Evolutionary conservation across 35 echinoderm and acorn worm genomes (phyloP), one percentile per base, ranked within the genome.

Genomic region (Lytechinus variegatus): DNA sequence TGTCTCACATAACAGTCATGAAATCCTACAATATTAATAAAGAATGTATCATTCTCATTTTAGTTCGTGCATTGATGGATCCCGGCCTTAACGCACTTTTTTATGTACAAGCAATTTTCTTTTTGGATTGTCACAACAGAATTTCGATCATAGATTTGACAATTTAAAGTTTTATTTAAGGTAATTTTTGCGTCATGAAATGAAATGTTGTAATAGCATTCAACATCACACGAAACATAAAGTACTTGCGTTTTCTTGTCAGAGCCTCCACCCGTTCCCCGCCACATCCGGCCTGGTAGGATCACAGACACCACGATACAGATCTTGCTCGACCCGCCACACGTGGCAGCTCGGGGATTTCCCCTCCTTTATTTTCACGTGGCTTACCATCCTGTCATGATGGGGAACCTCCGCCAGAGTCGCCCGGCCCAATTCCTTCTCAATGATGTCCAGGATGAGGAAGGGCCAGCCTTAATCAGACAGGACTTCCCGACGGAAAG

Each of bases 321-420:
- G 88, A 90, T 90, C 88, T 13, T 90, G 4, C 29, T 90, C 11
- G 88, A 90, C 4, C 88, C 88, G 4, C 88, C 88, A 8, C 52
- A 44, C 88, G 52, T 54, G 28, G 9, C 28, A 27, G 13, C 52
- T 52, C 88, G 88, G 88, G 88, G 88, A 90, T 90, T 90, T 16
- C 88, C 88, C 88, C 29, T 90, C 29, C 88, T 90, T 12, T 90
- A 52, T 44, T 90, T 52, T 90, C 88, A 90, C 27, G 88, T 90
- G 28, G 24, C 52, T 10, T 90, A 90, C 24, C 88, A 90, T 14
- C 66, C 66, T n/a, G 66, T 19, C 66, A 79, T 79, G 66, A 79
- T 79, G 66, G 66, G 66, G 6, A 79, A 79, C 8, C 66, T 79
- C 4, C 66, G 21, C 3, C 61, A 71, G 61, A 79, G 66, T 79